Evolutionary conservation across 2,797 vertebrate genomes (phyloP), one percentile per base, ranked within the genome.

Genomic region (Odontamblyopus rebecca): DNA sequence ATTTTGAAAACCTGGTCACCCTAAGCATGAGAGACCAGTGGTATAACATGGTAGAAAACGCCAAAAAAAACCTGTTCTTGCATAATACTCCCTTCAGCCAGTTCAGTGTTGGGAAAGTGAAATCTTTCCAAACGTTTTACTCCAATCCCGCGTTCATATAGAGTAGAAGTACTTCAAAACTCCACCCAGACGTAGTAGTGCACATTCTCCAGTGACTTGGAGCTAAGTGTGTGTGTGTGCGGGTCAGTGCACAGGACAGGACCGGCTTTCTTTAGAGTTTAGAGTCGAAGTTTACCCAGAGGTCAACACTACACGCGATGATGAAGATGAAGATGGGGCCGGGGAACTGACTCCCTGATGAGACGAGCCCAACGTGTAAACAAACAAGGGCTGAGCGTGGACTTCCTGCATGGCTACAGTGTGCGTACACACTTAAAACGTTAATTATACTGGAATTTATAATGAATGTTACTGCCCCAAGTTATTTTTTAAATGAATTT

Each of bases 331-430:
- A 50, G 61, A 48, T 73, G 78, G 63, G 29, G 80, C 73, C 64
- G 50, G 53, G 61, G 29, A 59, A 76, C 72, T 60, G 67, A 74
- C 71, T 76, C 7, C n/a, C 85, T 84, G 86, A 89, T 85, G 84
- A 85, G 81, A 89, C 88, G 88, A 80, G 76, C 86, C 69, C 66
- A 63, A 65, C 63, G 86, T 76, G 91, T 88, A 90, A 91, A 92
- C 79, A 90, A 89, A 75, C 66, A 38, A 1, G 35, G 35, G 35
- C 35, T 38, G 35, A 38, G 9, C 35, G 6, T 38, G 8, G 35
- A 38, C 9, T 38, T 38, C 35, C 85, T 86, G 79, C 80, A 57
- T 8, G 61, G 23, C 76, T 44, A 66, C 66, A 76, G 68, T 61
- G 69, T 75, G 74, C 71, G 38, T 80, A 8, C 35, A 8, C 1